Base-by-base conservation (phyloP, 2,797 vertebrate genomes). In the Coilia nasus region DNA sequence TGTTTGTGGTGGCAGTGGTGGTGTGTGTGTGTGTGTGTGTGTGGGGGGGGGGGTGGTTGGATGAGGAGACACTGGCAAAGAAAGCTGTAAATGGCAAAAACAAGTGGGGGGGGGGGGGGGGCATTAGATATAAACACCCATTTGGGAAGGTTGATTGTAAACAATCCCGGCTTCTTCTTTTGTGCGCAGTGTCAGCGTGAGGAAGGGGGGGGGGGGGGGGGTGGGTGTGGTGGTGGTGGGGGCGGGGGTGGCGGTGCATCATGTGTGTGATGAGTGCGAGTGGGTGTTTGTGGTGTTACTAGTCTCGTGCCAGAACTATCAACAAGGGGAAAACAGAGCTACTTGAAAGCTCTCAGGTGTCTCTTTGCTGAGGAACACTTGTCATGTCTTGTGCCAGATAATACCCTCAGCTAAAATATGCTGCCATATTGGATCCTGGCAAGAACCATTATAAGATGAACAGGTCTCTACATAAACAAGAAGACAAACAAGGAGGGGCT, bases 71-170 rank as follows among this genome's bases (percentile, higher is more conserved):
- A 86, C 81, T 84, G 41, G 21, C n/a, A 19, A 62, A 83, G 2
- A 21, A 23, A 84, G 23, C 60, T 83, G 62, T 81, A 86, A 88
- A 85, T 83, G 71, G 35, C 78, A 86, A 54, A 83, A 80, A 23
- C 82, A 81, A 64, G 47, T 80, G 50, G 6, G 54, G 83, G 85
- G 81, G 28, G 44, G 25, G 82, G 85, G 81, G 28, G 44, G 25
- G 82, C 46, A 83, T 64, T 44, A 44, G 86, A 75, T 81, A 80
- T 54, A 82, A 75, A 88, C 59, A 84, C 44, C 62, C 71, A 83
- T 88, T 84, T 86, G 83, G 82, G 64, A 19, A 35, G 59, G 21
- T 46, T 59, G 62, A n/a, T 28, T 85, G 50, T 87, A 86, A 89
- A 86, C 87, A 88, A 54, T 71, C 41, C 35, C 15, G 31, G 82